Evolutionary conservation across 1,140 invertebrate species (phyloP), one percentile per base, ranked within the genome.

Genomic region (Acromyrmex echinatior): DNA sequence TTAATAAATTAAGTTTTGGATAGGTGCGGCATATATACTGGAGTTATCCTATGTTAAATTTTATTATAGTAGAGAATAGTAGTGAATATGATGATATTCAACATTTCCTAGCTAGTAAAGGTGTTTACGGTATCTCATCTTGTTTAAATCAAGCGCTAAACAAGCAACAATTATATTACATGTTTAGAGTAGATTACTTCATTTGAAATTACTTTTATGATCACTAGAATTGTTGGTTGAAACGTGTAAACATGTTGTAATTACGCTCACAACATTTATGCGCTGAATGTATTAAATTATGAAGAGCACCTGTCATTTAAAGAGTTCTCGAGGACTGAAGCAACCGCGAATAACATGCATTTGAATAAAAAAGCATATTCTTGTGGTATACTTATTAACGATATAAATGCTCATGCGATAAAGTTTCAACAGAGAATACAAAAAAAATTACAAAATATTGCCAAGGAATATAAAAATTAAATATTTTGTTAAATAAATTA

Each of bases 341-440:
- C 68, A 49, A 45, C 6, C 31, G 3, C 12, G 21, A 21, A 14
- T 16, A 18, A 82, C 12, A 10, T 45, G 35, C 12, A 74, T 39
- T 82, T 49, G 53, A 82, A 18, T 81, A 81, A 73, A 82, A 31
- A 39, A 60, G 25, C 56, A 62, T 31, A 31, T n/a, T 73, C 14
- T 74, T 25, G 9, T 53, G 12, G 45, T 28, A 60, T 9, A 25
- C 25, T 82, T 60, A 62, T 62, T 82, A 82, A 6, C 45, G 28
- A 80, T 25, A 12, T 3, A 65, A 31, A 82, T 60, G 16, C 12
- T 12, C 16, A 73, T 16, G 14, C 6, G 21, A 14, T n/a, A n/a
- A 58, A 71, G 12, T 51, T 56, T 74, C 12, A 12, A 45, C n/a
- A 39, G 14, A 74, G 3, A 31, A 12, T 71, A 49, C 60, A 16